Percentiles rank a stretch among this genome's conserved stretches.
phyloP scores from a whole-genome alignment of 2,113 vertebrate species.

The Lycaon pictus region DNA sequence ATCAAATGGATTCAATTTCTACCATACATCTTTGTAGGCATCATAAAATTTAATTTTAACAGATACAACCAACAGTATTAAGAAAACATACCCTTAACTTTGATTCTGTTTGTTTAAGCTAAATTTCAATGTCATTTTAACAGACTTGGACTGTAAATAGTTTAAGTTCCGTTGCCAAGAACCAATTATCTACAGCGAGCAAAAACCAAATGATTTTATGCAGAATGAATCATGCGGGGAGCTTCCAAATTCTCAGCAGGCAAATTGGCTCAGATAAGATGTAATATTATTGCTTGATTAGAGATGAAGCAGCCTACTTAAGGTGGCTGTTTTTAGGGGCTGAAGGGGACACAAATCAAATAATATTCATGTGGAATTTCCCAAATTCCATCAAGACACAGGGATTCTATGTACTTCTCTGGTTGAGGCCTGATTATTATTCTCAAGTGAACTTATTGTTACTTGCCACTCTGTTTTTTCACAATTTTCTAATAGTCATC shows the following conservation, averaged over 20 bases:
- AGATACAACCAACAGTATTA: constrained; percentile 18
- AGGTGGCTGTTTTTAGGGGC: constrained; percentile 6
- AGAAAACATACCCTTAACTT: constrained; percentile 59
- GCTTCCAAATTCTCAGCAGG: constrained; percentile 49
- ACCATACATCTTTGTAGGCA: neutral
- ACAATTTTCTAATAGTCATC: neutral
- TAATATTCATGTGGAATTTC: constrained; percentile 23
- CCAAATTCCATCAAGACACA: neutral
- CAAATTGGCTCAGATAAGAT: constrained; percentile 53
- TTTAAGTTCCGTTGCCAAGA: constrained; percentile 76
- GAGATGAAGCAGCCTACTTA: constrained; percentile 25
- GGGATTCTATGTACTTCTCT: neutral
- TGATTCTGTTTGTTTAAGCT: constrained; percentile 74
- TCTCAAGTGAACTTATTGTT: neutral
- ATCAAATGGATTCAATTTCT: neutral
- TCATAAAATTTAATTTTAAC: constrained; percentile 52
- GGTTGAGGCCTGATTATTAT: neutral
- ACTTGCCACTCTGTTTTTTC: neutral
- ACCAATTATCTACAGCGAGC: constrained; percentile 74
- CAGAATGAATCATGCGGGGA: constrained; percentile 46
- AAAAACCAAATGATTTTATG: constrained; percentile 67
- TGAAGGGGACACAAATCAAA: neutral
- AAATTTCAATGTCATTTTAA: constrained; percentile 70
- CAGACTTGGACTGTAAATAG: constrained; percentile 72
- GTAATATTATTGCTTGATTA: constrained; percentile 61